Base-by-base conservation (phyloP, 2,888 invertebrate genomes). In the Spodoptera littoralis region DNA sequence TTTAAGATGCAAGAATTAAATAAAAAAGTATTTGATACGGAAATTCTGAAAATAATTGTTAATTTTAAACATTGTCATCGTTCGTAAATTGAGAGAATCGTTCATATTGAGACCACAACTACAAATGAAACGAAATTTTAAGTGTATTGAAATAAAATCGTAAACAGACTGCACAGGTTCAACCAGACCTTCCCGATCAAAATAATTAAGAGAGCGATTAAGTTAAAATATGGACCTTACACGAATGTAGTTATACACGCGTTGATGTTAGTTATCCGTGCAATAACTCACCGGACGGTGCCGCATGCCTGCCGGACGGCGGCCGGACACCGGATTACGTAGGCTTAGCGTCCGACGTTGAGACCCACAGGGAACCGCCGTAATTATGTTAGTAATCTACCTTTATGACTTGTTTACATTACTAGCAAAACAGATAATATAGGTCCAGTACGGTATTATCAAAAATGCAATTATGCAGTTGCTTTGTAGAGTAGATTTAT, bases 261-360 rank as follows among this genome's bases (percentile, higher is more conserved):
- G 73, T 66, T 76, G 69, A 70, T 71, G 63, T 67, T 61, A 74
- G 61, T 72, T 77, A 77, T 79, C 75, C 73, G 53, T 46, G 73
- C 80, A 76, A 82, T 84, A 85, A 83, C 73, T 85, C 80, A 80
- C 62, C 64, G 72, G 65, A 62, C 72, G 62, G 57, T 46, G 36
- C 64, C 67, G 66, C 70, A 52, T 67, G 57, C 41, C 11, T 4
- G 27, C 65, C 69, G 72, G 70, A 73, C 74, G 68, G 65, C 61
- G 60, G 68, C 76, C 65, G 77, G 71, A 75, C 76, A 50, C 44
- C 64, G 65, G 76, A 74, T 77, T 81, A 84, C 74, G 54, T 50
- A 43, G 70, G 83, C 80, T 84, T 83, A 83, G 68, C 56, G 63
- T 57, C 67, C 58, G 63, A 70, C 64, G 65, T 64, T 67, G 27